phyloP scores from a whole-genome alignment of 2,113 vertebrate genomes.

The Semicossyphus pulcher region DNA sequence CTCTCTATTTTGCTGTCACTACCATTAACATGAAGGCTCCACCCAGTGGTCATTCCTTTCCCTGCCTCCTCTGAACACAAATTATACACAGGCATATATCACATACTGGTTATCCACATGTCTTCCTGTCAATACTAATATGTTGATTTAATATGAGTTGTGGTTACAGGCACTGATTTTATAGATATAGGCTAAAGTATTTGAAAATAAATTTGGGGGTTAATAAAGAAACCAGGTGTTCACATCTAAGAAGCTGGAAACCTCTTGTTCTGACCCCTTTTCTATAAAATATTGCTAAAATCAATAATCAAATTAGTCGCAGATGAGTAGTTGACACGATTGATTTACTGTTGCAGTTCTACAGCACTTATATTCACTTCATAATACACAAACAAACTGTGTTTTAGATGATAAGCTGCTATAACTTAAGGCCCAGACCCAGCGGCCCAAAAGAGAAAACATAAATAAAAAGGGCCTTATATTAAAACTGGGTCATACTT shows the following conservation, averaged over 20 bases:
- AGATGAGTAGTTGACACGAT: no score
- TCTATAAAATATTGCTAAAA: no score
- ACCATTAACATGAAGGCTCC: conserved; percentile 76
- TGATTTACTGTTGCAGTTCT: no score
- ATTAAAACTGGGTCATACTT: background rate
- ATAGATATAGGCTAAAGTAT: no score
- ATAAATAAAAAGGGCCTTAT: background rate
- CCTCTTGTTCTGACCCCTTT: no score
- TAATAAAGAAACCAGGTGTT: no score
- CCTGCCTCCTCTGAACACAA: conserved; percentile 21
- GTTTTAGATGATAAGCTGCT: background rate
- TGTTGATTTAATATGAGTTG: background rate
- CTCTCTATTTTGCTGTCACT: conserved; percentile 45
- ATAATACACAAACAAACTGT: background rate
- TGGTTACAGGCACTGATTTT: no score
- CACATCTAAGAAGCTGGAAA: no score
- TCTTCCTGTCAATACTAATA: background rate
- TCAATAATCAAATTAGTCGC: no score
- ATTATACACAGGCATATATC: background rate
- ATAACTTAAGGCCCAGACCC: background rate
- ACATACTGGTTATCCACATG: no score
- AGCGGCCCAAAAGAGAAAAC: background rate
- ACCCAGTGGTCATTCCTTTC: conserved; percentile 75
- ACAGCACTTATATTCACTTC: no score
- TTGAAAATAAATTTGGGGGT: no score